Evolutionary conservation across 1,140 invertebrate species (phyloP), one percentile per base, ranked within the genome.

Genomic region (Hylyphantes graminicola): DNA sequence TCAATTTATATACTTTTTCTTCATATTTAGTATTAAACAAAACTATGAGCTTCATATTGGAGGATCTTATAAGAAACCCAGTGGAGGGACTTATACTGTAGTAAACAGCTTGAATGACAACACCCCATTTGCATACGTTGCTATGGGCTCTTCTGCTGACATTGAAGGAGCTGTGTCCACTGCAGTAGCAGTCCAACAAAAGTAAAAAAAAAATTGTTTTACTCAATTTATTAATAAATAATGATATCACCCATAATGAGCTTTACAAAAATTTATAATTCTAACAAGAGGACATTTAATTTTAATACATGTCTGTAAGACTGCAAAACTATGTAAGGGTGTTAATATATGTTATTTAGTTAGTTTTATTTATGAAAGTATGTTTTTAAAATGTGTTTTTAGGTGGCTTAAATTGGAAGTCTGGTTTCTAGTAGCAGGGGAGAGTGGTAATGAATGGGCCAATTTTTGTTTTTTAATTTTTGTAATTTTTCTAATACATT

Each of bases 51-150:
- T 19, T 64, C 51, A 65, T 35, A 54, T 51, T 78, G 75, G 61
- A 21, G 75, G 75, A 54, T 65, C 50, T 64, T 65, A 78, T 17
- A 78, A 78, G 13, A 76, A 76, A 61, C 35, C 74, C 7, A 54
- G 11, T 65, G 53, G 17, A 54, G 21, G 54, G 7, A 55, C 54
- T 6, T 63, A 76, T 51, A n/a, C 17, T 19, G 9, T 63, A 63
- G 6, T 76, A 48, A n/a, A 13, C 15, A 53, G 65, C 54, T n/a
- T 17, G 21, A 53, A 64, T 2, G 50, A 70, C 8, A 65, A 78
- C n/a, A 7, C 21, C 13, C 53, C 65, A 17, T 77, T 54, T 72
- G 65, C 65, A 48, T 81, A 81, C 63, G 17, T 82, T 54, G 48
- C 80, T 7, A 12, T 21, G 64, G 55, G 55, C 13, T 48, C 55